These are phyloP conservation scores for Rhabdophis nuchalis DNA, from an alignment of 2,797 vertebrate genomes.

Conservation along the genomic window DNA sequence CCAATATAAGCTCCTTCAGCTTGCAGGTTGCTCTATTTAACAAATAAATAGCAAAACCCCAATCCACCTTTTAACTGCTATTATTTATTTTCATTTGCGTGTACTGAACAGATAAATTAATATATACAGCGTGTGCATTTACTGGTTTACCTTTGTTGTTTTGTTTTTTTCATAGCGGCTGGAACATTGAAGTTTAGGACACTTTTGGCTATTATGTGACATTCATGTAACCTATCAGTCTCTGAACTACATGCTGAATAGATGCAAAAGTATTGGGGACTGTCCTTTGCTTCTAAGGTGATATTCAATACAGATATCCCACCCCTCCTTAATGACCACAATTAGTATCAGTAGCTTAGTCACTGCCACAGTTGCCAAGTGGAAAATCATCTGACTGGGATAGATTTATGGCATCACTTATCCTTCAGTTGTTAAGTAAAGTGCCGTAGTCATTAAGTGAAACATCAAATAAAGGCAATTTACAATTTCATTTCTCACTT, in stretches of 20 bases:
- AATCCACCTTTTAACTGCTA: neutral
- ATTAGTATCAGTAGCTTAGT: neutral
- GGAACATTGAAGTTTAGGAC: neutral
- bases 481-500: neutral
- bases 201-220: neutral
- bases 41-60: neutral
- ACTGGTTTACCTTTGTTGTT: neutral
- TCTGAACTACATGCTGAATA: neutral
- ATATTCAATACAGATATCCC: neutral
- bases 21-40: neutral
- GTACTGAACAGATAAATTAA: neutral
- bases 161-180: neutral
- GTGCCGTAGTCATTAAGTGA: neutral
- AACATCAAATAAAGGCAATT: neutral
- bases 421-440: neutral
- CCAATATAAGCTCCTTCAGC: neutral
- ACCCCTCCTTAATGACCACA: neutral
- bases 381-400: neutral
- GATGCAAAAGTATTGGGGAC: neutral
- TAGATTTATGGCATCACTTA: neutral
- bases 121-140: neutral
- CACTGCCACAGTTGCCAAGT: neutral
- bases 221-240: neutral
- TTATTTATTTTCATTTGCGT: neutral
- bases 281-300: neutral